phyloP scores from a whole-genome alignment of 2,888 invertebrate species.

The Chydorus sphaericus region DNA sequence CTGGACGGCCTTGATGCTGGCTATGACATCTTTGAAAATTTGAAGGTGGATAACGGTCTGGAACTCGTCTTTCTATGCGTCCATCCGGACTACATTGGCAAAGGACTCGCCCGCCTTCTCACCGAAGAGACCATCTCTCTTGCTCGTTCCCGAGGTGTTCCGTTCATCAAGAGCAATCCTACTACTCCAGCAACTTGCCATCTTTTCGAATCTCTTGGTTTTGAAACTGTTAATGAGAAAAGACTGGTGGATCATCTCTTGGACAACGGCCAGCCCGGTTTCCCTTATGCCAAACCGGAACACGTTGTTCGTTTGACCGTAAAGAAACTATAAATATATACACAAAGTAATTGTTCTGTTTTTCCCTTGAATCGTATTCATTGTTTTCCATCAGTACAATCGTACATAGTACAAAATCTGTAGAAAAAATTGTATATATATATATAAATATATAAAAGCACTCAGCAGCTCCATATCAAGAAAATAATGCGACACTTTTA shows the following conservation, averaged over 20 bases:
- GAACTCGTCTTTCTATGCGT: slow-evolving; percentile 12
- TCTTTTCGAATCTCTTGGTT: slow-evolving; percentile 1
- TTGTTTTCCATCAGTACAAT: no score
- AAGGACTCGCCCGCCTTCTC: neutral
- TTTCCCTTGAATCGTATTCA: no score
- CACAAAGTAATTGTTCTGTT: no score
- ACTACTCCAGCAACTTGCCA: neutral
- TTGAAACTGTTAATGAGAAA: neutral
- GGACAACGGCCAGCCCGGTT: neutral
- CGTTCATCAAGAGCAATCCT: slow-evolving; percentile 6
- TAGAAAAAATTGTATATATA: no score
- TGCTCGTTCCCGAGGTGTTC: neutral
- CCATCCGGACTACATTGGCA: neutral
- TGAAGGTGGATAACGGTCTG: neutral
- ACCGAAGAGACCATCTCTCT: neutral
- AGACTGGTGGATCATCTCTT: neutral
- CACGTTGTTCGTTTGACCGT: slow-evolving; percentile 1
- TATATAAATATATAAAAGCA: neutral
- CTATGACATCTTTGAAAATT: slow-evolving; percentile 2
- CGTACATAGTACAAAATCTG: no score
- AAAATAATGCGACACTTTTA: no score
- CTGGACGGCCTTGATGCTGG: neutral
- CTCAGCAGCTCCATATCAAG: no score
- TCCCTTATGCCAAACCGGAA: slow-evolving; percentile 3
- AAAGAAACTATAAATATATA: neutral